Evolutionary conservation across 2,888 invertebrate genomes (phyloP), one percentile per base, ranked within the genome.

Genomic region (Protophormia terraenovae): DNA sequence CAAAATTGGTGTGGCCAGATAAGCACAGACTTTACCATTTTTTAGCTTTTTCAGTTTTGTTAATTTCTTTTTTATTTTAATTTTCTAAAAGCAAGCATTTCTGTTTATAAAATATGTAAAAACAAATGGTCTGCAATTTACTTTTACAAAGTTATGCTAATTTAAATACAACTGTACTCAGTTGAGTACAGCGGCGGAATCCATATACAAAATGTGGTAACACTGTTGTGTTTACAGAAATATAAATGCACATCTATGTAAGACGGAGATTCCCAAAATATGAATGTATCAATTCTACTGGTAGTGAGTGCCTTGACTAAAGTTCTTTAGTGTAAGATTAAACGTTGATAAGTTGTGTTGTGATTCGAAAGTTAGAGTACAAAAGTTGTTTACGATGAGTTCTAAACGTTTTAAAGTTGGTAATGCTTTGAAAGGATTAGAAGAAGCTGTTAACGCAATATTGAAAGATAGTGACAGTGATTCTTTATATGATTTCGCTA

Each of bases 1-100:
- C 32, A 88, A 88, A 32, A 14, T 41, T 41, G 12, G 12, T 41
- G 41, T 41, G 14, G 41, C 12, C 1, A 41, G 41, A 41, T 41
- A 8, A 41, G 14, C n/a, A 14, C 5, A 8, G 41, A 14, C n/a
- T 41, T 41, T n/a, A 41, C 14, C 41, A 12, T 12, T 41, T 41
- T 41, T 41, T 12, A n/a, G n/a, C n/a, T n/a, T n/a, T 1, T 41
- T 14, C 41, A 41, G n/a, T 41, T 14, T 41, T 4, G n/a, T n/a
- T 41, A n/a, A 14, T 41, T 41, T 38, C 38, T 4, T 38, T 38
- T 38, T 10, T 12, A 10, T 38, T 38, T 38, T 38, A 38, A 12
- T 38, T 12, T 12, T 38, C 38, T 38, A 14, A 38, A 38, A 38
- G 14, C 8, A 14, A 38, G 14, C 38, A 38, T 38, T 38, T 38